Evolutionary conservation across 2,888 invertebrate genomes (phyloP).

Genomic region (Meteorus colon): DNA sequence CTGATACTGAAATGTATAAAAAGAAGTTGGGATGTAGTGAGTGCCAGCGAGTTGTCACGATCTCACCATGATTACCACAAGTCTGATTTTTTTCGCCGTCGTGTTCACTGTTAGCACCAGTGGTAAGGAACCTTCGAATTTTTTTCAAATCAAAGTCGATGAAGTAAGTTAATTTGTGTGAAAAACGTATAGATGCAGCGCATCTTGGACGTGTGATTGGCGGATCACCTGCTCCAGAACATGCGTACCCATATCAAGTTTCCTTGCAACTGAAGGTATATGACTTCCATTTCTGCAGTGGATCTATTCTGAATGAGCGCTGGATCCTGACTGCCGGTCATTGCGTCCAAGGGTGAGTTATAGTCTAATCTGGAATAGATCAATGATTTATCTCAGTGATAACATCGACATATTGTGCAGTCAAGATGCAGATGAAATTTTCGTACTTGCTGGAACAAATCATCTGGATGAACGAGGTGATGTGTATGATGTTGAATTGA

Average conservation of each 20-base stretch:
- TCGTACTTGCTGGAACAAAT: slow-evolving; percentile 50
- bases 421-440: slow-evolving; percentile 2
- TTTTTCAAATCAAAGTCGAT: not conserved
- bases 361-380: not conserved
- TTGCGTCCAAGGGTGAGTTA: slow-evolving; percentile 39
- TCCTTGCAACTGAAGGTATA: slow-evolving; percentile 23
- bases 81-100: not conserved
- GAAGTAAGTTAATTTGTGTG: not conserved
- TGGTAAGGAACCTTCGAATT: slow-evolving; percentile 1
- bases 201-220: slow-evolving; percentile 38
- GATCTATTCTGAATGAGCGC: slow-evolving; percentile 38
- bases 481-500: slow-evolving; percentile 37
- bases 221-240: slow-evolving; percentile 41
- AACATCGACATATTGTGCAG: slow-evolving; percentile 37
- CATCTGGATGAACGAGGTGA: slow-evolving; percentile 48
- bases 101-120: not conserved
- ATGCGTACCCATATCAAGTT: slow-evolving; percentile 42
- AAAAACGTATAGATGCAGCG: not conserved
- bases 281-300: slow-evolving; percentile 42
- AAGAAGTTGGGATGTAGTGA: too few relatives aligned
- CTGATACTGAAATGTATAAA: slow-evolving; percentile 16
- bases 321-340: slow-evolving; percentile 47
- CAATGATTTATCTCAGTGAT: not conserved
- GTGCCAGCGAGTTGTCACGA: not conserved
- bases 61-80: not conserved